Conservation (phyloP, 2,797 vertebrate species). For the Amphiprion clarkii region DNA sequence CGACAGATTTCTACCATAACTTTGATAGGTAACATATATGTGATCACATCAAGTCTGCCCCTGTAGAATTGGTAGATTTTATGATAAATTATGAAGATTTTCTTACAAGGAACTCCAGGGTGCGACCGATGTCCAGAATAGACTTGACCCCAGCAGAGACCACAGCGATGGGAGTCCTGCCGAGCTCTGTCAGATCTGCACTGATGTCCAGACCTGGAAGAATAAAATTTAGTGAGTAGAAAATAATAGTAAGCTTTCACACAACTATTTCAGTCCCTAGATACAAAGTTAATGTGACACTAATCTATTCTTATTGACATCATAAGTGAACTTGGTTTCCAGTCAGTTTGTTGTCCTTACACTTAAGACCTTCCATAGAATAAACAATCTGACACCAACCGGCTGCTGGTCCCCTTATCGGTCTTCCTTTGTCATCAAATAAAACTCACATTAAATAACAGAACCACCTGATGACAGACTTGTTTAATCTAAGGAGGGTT, state of each 20-base stretch:
- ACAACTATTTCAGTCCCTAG: not conserved
- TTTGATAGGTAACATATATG: not conserved
- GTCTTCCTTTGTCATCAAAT: not conserved
- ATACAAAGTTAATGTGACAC: not conserved
- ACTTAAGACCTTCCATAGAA: not conserved
- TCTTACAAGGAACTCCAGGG: slow-evolving; percentile 92
- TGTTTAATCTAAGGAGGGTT: not conserved
- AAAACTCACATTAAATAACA: not conserved
- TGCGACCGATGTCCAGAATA: slow-evolving; percentile 93
- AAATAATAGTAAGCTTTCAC: not conserved
- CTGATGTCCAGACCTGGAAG: slow-evolving; percentile 92
- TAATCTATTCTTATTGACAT: not conserved
- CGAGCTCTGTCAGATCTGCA: slow-evolving; percentile 92
- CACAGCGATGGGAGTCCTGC: slow-evolving; percentile 91
- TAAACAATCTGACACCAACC: not conserved
- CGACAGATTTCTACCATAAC: not conserved
- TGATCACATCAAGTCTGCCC: too few species aligned
- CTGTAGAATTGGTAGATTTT: not conserved
- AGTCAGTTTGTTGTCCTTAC: not conserved
- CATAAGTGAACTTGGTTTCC: not conserved
- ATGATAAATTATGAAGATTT: not conserved
- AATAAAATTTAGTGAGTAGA: slow-evolving; percentile 8
- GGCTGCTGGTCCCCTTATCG: not conserved
- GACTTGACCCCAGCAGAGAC: slow-evolving; percentile 93
- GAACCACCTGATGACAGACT: not conserved